These are phyloP conservation scores for Podilymbus podiceps DNA, from an alignment of 2,113 vertebrate species.

Conservation along the genomic window DNA sequence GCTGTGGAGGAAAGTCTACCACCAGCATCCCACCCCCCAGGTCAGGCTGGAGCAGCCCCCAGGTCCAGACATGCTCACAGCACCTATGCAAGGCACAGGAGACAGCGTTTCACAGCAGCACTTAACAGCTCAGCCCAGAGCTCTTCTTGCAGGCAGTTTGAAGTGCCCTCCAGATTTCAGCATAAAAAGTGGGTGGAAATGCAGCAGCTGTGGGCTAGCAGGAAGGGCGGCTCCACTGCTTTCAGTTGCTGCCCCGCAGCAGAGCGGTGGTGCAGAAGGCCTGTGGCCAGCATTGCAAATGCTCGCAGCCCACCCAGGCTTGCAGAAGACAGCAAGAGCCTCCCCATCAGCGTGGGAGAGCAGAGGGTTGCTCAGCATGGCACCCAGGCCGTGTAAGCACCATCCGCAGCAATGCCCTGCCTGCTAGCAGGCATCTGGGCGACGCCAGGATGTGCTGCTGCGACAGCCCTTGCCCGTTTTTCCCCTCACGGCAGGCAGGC, in stretches of 20 bases:
- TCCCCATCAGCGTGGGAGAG: not conserved
- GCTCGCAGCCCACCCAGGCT: not conserved
- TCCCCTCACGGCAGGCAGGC: not conserved
- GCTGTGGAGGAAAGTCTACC: accelerated
- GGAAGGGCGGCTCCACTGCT: not conserved
- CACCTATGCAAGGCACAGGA: not conserved
- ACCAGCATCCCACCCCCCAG: not conserved
- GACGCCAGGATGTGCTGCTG: accelerated
- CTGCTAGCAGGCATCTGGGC: accelerated
- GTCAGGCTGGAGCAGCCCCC: not conserved
- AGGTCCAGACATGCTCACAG: not conserved
- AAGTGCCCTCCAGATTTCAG: not conserved
- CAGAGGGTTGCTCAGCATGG: not conserved
- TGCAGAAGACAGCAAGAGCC: not conserved
- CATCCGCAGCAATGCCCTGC: accelerated
- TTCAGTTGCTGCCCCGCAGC: not conserved
- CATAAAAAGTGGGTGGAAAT: not conserved
- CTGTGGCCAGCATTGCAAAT: not conserved
- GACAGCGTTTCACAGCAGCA: accelerated
- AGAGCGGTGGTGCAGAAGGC: not conserved
- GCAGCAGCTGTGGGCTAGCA: not conserved
- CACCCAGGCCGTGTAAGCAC: not conserved
- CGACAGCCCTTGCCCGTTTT: not conserved
- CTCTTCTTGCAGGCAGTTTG: not conserved
- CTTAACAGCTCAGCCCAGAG: not conserved